Base-by-base conservation (phyloP, 2,888 invertebrate species). In the Carabus problematicus region DNA sequence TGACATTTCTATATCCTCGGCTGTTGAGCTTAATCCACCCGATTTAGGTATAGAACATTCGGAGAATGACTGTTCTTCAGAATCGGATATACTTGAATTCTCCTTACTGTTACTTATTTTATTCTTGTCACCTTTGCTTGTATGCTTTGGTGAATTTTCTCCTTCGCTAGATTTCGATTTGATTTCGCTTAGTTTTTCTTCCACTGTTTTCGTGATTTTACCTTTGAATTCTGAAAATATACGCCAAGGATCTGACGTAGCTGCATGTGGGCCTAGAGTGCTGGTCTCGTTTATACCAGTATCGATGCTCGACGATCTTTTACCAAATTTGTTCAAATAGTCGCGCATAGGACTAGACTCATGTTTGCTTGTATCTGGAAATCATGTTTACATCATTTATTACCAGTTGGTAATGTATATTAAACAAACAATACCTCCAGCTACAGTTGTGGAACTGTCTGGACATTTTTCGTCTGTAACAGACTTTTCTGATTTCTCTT, bases 161-260 rank as follows among this genome's bases (percentile, higher is more conserved):
- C 71, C 72, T 42, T 75, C 75, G n/a, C 77, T 78, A 62, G 77
- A 79, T 70, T 80, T 75, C 1, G 79, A 72, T 74, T 91, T 90
- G 68, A 88, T 88, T 75, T 88, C 87, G 8, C 88, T 89, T 69
- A 91, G 84, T 82, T 90, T 91, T 71, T 91, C 91, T 77, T 92
- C 91, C 58, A 92, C 91, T 43, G 91, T 91, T 78, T 91, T 91
- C 45, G 91, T 88, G 71, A 92, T 88, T 82, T 91, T 91, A 59
- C 89, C 91, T 79, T 81, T 69, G 8, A 76, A 70, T 77, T 80
- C 82, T 71, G 88, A 87, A 72, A 91, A 87, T 76, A 91, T 85
- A 75, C 88, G 88, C 91, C 91, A 91, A 6, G 89, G 87, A 80
- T 90, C 91, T 71, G 87, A 86, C 73, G 85, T 83, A 1, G 84